Evolutionary conservation across 2,113 vertebrate genomes (phyloP).

Genomic region (Pterocles burchelli): DNA sequence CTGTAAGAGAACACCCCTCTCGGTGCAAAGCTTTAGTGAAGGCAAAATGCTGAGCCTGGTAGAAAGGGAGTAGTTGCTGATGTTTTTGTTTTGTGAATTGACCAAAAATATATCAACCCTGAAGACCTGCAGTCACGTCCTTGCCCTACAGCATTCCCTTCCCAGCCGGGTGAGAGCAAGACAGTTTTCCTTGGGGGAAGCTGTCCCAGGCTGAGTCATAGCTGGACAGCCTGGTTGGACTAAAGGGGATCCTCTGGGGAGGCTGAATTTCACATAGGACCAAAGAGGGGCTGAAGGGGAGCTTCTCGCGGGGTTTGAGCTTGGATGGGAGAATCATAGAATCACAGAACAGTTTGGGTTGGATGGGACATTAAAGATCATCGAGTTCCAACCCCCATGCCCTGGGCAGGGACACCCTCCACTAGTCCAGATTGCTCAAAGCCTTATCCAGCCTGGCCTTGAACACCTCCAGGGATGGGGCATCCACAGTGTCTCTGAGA

Average conservation of each 20-base stretch:
- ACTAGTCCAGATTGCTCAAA: no score
- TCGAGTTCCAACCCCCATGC: no score
- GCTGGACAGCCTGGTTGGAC: not conserved
- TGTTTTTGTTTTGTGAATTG: not conserved
- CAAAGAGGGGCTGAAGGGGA: not conserved
- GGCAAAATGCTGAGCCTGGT: accelerated
- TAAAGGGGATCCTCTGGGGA: not conserved
- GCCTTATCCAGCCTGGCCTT: no score
- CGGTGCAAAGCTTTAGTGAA: not conserved
- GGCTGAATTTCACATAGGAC: accelerated
- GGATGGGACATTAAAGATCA: no score
- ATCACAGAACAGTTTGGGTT: no score
- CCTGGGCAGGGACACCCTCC: no score
- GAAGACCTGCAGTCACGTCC: accelerated
- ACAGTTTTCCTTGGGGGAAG: not conserved
- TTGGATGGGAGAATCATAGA: not conserved
- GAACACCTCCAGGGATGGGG: no score
- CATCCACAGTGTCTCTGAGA: no score
- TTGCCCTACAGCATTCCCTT: not conserved
- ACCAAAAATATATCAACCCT: not conserved
- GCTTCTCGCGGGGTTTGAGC: not conserved
- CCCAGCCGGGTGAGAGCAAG: not conserved
- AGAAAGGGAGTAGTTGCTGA: not conserved
- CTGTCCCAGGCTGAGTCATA: not conserved
- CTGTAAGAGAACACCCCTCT: not conserved